These are phyloP conservation scores for Caranx ignobilis DNA, from an alignment of 2,113 vertebrate genomes.

Conservation along the genomic window DNA sequence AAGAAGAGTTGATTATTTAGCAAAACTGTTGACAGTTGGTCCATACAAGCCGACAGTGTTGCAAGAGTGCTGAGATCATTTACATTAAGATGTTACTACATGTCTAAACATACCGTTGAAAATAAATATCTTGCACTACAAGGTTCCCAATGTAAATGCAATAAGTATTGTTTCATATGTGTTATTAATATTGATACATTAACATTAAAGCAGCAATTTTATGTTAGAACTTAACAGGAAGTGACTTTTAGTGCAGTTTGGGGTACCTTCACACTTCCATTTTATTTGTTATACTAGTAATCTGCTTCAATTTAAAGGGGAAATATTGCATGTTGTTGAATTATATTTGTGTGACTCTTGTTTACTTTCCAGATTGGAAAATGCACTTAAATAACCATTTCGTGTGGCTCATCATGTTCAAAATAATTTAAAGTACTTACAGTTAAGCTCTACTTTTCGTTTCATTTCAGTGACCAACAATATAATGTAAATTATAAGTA, in stretches of 20 bases:
- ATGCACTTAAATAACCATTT: too few relatives aligned
- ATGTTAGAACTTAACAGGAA: neutral
- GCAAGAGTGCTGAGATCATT: too few relatives aligned
- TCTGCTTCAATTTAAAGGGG: neutral
- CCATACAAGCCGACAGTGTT: neutral
- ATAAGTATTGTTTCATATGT: neutral
- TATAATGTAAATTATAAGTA: too few relatives aligned
- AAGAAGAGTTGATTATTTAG: neutral
- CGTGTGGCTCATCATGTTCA: too few relatives aligned
- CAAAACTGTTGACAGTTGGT: neutral
- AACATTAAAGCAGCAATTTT: neutral
- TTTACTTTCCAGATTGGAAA: too few relatives aligned
- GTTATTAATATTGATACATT: neutral
- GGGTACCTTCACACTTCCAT: neutral
- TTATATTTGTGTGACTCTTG: too few relatives aligned
- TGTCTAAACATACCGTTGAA: too few relatives aligned
- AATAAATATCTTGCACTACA: too few relatives aligned
- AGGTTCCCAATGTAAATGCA: too few relatives aligned
- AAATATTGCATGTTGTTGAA: neutral
- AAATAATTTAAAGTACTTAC: neutral
- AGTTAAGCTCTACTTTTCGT: neutral
- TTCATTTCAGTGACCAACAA: neutral
- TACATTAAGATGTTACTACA: too few relatives aligned
- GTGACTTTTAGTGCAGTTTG: neutral
- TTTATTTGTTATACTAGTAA: neutral